phyloP scores from a whole-genome alignment of 2,888 invertebrate species.

The Pristionchus japonicus region DNA sequence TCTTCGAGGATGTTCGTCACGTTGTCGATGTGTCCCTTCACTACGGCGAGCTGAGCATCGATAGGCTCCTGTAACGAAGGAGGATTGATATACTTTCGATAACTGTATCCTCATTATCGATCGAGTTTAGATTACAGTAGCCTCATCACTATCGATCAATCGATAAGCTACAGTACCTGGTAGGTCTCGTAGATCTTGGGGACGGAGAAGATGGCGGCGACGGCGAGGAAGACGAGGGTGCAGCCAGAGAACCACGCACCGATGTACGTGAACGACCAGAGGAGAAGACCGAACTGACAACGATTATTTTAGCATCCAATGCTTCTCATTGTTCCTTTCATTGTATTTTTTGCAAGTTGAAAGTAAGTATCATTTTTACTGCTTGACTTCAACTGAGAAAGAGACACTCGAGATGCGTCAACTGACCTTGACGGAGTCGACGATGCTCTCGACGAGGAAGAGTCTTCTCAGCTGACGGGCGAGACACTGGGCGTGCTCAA shows the following conservation, averaged over 20 bases:
- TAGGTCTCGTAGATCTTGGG: slow-evolving; percentile 74
- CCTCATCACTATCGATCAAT: too few species aligned
- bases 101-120: too few species aligned
- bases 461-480: slow-evolving; percentile 89
- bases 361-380: too few species aligned
- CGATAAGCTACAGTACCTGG: too few species aligned
- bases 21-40: slow-evolving; percentile 70
- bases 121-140: too few species aligned
- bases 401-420: too few species aligned
- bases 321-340: background rate
- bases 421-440: slow-evolving; percentile 83
- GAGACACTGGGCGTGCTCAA: slow-evolving; percentile 89
- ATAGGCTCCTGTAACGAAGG: slow-evolving; percentile 66
- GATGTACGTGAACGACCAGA: slow-evolving; percentile 97
- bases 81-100: background rate
- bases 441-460: slow-evolving; percentile 95
- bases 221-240: slow-evolving; percentile 90
- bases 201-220: slow-evolving; percentile 70
- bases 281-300: slow-evolving; percentile 90
- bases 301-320: background rate
- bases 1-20: slow-evolving; percentile 67
- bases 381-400: too few species aligned
- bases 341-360: too few species aligned
- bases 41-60: slow-evolving; percentile 68
- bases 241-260: slow-evolving; percentile 99